A percentile compares a stretch with the other conserved stretches of the same genome.
Conservation (phyloP, 2,113 vertebrate genomes). For the Gobio gobio region DNA sequence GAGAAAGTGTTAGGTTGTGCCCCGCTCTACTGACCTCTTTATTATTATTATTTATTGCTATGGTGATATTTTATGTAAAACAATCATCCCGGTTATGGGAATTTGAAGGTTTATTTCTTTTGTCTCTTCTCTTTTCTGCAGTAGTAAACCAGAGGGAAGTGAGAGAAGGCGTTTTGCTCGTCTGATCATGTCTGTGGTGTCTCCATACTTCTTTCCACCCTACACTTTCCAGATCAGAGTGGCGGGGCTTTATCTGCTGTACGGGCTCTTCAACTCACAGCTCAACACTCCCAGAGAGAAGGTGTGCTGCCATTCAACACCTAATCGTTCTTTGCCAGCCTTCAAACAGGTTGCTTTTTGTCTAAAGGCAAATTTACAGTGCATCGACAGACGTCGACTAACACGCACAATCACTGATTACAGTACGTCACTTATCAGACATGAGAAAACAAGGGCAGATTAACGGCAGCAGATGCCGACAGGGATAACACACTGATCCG, state of each 20-base stretch:
- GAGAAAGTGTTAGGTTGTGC: no score
- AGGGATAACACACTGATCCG: no score
- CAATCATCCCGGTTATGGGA: no score
- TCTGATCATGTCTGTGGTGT: slow-evolving; percentile 77
- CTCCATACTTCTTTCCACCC: slow-evolving; percentile 84
- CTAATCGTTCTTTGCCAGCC: neutral
- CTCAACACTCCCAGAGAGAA: slow-evolving; percentile 82
- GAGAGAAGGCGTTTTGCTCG: slow-evolving; percentile 81
- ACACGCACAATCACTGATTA: no score
- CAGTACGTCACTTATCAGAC: no score
- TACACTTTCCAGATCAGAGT: slow-evolving; percentile 93
- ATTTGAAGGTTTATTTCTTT: neutral
- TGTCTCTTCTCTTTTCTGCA: slow-evolving; percentile 62
- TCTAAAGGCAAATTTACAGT: no score
- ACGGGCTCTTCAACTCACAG: slow-evolving; percentile 84
- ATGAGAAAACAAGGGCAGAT: no score
- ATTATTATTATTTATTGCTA: neutral
- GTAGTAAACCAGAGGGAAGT: slow-evolving; percentile 76
- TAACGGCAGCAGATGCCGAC: no score
- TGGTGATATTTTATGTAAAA: neutral
- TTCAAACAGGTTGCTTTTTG: neutral
- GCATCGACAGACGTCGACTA: no score
- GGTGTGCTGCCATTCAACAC: slow-evolving; percentile 70
- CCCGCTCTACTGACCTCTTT: neutral
- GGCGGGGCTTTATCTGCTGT: slow-evolving; percentile 90